phyloP scores from a whole-genome alignment of 2,797 vertebrate genomes.

The Zenarchopterus dispar region DNA sequence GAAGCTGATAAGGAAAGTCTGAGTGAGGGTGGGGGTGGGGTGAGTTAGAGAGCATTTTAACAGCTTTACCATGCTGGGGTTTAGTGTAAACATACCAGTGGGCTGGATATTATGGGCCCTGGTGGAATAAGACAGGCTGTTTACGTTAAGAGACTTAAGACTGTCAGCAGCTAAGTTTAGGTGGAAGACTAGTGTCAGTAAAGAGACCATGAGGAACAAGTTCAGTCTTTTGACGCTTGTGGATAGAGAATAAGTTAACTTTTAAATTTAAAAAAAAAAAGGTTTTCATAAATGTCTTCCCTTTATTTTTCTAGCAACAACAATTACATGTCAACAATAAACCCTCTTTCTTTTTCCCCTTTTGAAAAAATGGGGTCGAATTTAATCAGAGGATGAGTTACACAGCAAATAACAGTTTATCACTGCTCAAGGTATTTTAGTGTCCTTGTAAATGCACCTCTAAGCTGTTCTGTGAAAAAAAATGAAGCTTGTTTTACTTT shows the following conservation, averaged over 20 bases:
- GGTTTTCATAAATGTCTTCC: too few relatives aligned
- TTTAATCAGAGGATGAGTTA: neutral
- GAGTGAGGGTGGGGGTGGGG: slow-evolving; percentile 4
- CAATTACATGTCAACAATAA: neutral
- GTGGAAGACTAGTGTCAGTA: slow-evolving; percentile 32
- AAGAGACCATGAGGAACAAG: slow-evolving; percentile 1
- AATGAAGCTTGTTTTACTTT: slow-evolving; percentile 8
- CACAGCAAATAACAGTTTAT: neutral
- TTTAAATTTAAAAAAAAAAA: neutral
- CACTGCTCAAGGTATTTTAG: neutral
- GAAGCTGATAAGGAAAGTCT: slow-evolving; percentile 18
- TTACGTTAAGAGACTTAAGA: slow-evolving; percentile 60
- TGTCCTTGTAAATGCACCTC: neutral
- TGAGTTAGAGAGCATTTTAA: slow-evolving; percentile 44
- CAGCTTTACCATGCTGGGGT: slow-evolving; percentile 60
- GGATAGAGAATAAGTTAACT: neutral
- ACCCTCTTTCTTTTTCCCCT: neutral
- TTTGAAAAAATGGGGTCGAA: neutral
- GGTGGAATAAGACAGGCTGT: slow-evolving; percentile 53
- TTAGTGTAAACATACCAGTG: slow-evolving; percentile 73
- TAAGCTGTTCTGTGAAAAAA: slow-evolving; percentile 8
- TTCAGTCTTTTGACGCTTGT: neutral
- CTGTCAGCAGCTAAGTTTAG: slow-evolving; percentile 56
- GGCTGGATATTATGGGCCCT: slow-evolving; percentile 63
- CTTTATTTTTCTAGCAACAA: too few relatives aligned